phyloP scores from a whole-genome alignment of 35 echinoderm and acorn worm genomes.

The Chiridota heheva region DNA sequence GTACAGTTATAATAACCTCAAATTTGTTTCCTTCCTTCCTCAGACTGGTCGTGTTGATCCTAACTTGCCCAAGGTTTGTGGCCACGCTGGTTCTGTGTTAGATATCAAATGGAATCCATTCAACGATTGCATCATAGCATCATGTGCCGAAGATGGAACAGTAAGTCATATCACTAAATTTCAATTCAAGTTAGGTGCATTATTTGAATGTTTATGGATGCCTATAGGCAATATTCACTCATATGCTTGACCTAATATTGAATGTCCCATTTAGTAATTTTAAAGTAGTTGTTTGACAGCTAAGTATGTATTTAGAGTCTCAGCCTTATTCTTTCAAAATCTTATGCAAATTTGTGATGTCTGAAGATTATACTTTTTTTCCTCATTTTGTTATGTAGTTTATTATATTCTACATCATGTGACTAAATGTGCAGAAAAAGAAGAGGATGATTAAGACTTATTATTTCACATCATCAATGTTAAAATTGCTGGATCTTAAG shows the following conservation, averaged over 20 bases:
- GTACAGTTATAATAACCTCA: too few species aligned
- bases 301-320: neutral
- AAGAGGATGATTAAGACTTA: too few species aligned
- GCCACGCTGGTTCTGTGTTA: constrained; percentile 74
- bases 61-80: constrained; percentile 58
- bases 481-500: too few species aligned
- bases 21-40: constrained; percentile 4
- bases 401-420: too few species aligned
- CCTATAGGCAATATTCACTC: neutral
- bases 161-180: constrained; percentile 41
- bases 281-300: neutral
- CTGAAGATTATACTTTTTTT: neutral
- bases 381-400: too few species aligned
- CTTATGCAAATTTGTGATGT: neutral
- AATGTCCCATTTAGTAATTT: too few species aligned
- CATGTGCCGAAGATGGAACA: constrained; percentile 79
- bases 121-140: constrained; percentile 87
- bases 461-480: too few species aligned
- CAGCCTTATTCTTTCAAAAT: neutral
- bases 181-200: neutral
- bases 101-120: constrained; percentile 99
- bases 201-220: neutral
- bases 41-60: constrained; percentile 74
- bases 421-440: too few species aligned
- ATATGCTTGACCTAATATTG: neutral